Conservation (phyloP, 2,113 vertebrate genomes). For the Heterocephalus glaber region DNA sequence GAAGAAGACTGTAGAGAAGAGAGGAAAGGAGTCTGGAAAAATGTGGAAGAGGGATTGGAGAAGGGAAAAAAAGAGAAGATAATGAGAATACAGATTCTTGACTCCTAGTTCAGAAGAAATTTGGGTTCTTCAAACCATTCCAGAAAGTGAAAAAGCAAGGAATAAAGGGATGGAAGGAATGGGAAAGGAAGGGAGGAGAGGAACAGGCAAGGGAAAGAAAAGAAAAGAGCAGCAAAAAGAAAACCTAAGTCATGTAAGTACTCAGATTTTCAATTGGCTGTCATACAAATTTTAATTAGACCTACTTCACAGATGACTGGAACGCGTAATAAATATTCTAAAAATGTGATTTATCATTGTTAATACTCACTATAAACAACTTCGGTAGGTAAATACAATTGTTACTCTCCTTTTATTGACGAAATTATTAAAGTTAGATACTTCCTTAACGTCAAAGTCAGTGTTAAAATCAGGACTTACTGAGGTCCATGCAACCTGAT, state of each 20-base stretch:
- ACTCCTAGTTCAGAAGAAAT: not conserved
- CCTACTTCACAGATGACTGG: not conserved
- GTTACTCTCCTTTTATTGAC: not conserved
- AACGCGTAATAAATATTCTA: not conserved
- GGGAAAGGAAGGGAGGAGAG: accelerated
- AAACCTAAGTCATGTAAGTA: not conserved
- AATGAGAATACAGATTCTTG: not conserved
- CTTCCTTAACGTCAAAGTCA: not conserved
- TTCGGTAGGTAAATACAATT: not conserved
- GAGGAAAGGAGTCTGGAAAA: not conserved
- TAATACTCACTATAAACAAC: not conserved
- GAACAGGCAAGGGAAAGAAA: accelerated
- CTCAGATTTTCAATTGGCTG: not conserved
- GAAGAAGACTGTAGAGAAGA: not conserved
- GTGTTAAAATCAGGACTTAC: not conserved
- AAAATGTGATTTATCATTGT: not conserved
- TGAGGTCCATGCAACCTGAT: not conserved
- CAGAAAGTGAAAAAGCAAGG: not conserved
- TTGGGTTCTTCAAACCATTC: not conserved
- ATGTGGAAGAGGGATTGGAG: not conserved
- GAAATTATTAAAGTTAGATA: not conserved
- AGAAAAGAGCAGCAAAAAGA: not conserved
- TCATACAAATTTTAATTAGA: not conserved
- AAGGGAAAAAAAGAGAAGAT: not conserved
- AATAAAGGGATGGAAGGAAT: not conserved